These are phyloP conservation scores for Hypselothyrea guttata DNA, from an alignment of 2,888 invertebrate species.

Conservation along the genomic window DNA sequence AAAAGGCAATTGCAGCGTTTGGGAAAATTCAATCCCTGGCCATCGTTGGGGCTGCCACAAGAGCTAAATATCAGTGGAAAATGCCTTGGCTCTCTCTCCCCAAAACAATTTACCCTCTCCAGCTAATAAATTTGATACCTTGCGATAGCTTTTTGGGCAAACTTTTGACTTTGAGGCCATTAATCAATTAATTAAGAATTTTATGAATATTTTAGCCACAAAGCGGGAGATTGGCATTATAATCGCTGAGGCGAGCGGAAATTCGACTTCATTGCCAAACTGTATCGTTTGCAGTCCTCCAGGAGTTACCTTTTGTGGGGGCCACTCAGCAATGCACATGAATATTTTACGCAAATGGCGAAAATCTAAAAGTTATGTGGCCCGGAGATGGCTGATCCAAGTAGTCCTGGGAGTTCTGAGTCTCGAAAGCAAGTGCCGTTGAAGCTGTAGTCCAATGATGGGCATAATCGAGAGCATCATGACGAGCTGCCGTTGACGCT, in stretches of 20 bases:
- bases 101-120: background rate
- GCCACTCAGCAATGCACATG: conserved; percentile 64
- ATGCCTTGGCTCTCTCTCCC: conserved; percentile 2
- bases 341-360: conserved; percentile 65
- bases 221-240: conserved; percentile 47
- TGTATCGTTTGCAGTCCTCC: conserved; percentile 5
- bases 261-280: background rate
- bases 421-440: background rate
- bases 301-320: conserved; percentile 51
- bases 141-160: conserved; percentile 49
- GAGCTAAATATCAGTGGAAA: conserved; percentile 11
- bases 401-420: conserved; percentile 8
- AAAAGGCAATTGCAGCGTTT: conserved; percentile 28
- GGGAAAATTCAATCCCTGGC: conserved; percentile 7
- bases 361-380: conserved; percentile 53
- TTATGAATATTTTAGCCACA: conserved; percentile 71
- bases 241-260: conserved; percentile 39
- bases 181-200: conserved; percentile 78
- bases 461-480: conserved; percentile 60
- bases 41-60: conserved; percentile 2
- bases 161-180: conserved; percentile 68
- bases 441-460: conserved; percentile 19
- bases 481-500: conserved; percentile 58
- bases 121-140: conserved; percentile 54
- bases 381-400: conserved; percentile 12